Evolutionary conservation across 2,113 vertebrate genomes (phyloP), one percentile per base, ranked within the genome.

Genomic region (Probosciger aterrimus): DNA sequence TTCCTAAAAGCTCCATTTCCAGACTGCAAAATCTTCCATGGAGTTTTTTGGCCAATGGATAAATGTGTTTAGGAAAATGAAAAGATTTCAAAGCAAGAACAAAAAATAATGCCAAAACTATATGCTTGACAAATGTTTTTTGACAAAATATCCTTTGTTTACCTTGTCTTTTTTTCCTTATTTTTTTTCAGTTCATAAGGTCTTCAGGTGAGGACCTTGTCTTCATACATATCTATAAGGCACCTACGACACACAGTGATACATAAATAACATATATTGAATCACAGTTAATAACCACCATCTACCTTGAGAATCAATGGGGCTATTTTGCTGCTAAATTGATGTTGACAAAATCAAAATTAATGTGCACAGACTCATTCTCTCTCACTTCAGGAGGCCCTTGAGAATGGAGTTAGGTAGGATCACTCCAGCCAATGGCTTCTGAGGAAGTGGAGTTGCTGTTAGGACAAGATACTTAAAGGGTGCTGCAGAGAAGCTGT

Each of bases 311-410:
- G 86, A 92, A 90, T 57, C 60, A 43, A 37, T 28, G 35, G 20
- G 9, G 14, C 53, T 80, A 46, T 87, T 65, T 27, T 91, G 44
- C 52, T 75, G 41, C 7, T 69, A 47, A 93, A 74, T 12, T 63
- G n/a, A 50, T 79, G 41, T 18, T 94, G 71, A 80, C 41, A 86
- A 46, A 68, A 49, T 44, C 39, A 81, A 10, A 7, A 28, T 52
- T 75, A 73, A 47, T 1, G 0, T 35, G 37, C 0, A 0, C 28
- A 80, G 22, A 20, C 10, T 76, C 39, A 24, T 75, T 63, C n/a
- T 69, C 64, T 86, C 52, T 63, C 59, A 8, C 41, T 91, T 83
- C 41, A 80, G 46, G 8, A 82, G 6, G 27, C 37, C 37, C 68
- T 80, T 69, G 73, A 75, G 44, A 93, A 57, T 13, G 16, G 15